phyloP scores from a whole-genome alignment of 2,888 invertebrate species.

The Sarcophaga variegata region DNA sequence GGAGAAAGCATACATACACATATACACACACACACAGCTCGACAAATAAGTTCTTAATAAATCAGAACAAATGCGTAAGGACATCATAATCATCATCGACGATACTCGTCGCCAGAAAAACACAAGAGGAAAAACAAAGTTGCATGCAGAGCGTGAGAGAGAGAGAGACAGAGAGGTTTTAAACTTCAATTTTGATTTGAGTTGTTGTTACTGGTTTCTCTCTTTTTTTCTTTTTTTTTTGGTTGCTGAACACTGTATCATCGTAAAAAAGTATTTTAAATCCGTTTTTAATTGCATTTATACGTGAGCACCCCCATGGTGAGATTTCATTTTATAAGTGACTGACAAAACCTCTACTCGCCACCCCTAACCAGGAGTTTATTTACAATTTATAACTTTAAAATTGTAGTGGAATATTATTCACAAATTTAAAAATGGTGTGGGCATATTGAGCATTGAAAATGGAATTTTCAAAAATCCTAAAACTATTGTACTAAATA shows the following conservation, averaged over 20 bases:
- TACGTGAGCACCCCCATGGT: slow-evolving; percentile 64
- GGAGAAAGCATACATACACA: neutral
- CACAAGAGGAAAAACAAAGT: slow-evolving; percentile 25
- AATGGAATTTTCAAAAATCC: no score
- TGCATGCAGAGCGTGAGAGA: slow-evolving; percentile 39
- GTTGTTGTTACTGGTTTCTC: slow-evolving; percentile 15
- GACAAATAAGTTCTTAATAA: slow-evolving; percentile 59
- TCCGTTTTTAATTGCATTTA: slow-evolving; percentile 69
- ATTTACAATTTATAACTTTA: neutral
- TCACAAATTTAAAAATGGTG: no score
- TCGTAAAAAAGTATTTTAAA: slow-evolving; percentile 54
- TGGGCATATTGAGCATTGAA: no score
- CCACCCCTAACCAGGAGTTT: neutral
- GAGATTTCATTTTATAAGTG: slow-evolving; percentile 43
- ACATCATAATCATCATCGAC: slow-evolving; percentile 23
- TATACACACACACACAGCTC: neutral
- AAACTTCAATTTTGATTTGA: neutral
- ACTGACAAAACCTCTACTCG: neutral
- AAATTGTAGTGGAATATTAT: no score
- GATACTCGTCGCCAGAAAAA: slow-evolving; percentile 5
- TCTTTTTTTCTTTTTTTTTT: neutral
- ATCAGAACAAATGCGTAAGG: slow-evolving; percentile 59
- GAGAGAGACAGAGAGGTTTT: neutral
- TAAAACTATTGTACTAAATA: no score
- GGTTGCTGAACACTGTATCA: slow-evolving; percentile 25